These are phyloP conservation scores for Myotis lucifugus DNA, from an alignment of 2,113 vertebrate species.

Conservation along the genomic window DNA sequence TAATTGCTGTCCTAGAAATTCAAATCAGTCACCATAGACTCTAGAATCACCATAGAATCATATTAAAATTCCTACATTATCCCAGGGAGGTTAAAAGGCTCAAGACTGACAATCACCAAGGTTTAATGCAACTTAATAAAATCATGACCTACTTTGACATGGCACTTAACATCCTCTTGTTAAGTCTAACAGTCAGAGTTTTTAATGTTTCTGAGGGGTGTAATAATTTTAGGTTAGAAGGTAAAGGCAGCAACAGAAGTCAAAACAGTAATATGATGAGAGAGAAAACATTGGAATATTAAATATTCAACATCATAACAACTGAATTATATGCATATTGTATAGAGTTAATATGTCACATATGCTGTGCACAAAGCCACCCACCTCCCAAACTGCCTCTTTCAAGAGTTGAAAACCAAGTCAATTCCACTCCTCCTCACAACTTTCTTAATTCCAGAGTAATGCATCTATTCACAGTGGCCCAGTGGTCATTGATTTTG, in stretches of 20 bases:
- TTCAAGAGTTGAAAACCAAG: slow-evolving; percentile 19
- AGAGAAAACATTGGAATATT: background rate
- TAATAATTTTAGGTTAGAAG: background rate
- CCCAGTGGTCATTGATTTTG: background rate
- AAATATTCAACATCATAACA: background rate
- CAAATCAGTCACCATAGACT: background rate
- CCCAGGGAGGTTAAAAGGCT: background rate
- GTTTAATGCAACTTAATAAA: slow-evolving; percentile 23
- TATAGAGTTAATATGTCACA: background rate
- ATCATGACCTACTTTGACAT: background rate
- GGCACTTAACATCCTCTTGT: background rate
- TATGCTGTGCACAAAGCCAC: background rate
- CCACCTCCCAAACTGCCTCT: background rate
- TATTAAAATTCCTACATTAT: background rate
- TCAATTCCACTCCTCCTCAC: background rate
- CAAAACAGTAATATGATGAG: background rate
- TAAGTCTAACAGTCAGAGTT: background rate
- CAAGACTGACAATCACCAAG: background rate
- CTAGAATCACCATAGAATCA: background rate
- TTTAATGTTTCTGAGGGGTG: background rate
- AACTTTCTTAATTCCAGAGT: slow-evolving; percentile 21
- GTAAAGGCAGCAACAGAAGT: background rate
- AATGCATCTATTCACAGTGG: background rate
- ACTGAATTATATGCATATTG: too few relatives aligned
- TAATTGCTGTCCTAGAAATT: background rate